Evolutionary conservation across 2,113 vertebrate species (phyloP).

Genomic region (Eudyptes chrysolophus): DNA sequence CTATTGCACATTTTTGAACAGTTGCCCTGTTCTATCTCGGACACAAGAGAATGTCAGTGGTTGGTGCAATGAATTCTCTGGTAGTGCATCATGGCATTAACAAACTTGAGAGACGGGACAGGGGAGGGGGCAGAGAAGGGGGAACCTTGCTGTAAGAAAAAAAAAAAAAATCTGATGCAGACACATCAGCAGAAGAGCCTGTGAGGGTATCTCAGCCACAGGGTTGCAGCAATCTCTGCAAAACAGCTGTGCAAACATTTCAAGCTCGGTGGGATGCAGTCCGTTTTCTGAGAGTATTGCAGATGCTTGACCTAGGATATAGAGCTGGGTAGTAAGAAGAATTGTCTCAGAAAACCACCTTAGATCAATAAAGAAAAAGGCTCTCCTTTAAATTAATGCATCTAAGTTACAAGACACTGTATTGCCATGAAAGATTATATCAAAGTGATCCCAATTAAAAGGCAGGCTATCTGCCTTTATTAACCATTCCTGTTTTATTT

Average conservation of each 20-base stretch:
- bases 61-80: neutral
- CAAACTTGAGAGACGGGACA: neutral
- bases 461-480: neutral
- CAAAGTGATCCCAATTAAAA: neutral
- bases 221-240: neutral
- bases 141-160: too few species aligned
- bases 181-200: neutral
- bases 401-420: neutral
- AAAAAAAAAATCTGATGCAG: neutral
- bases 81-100: neutral
- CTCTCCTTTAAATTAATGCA: neutral
- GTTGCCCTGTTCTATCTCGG: neutral
- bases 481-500: neutral
- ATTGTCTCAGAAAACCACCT: neutral
- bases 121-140: neutral
- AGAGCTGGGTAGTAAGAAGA: neutral
- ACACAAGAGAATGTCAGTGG: neutral
- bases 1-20: neutral
- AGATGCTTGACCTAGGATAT: neutral
- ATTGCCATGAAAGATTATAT: neutral
- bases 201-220: neutral
- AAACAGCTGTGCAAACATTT: constrained; percentile 23
- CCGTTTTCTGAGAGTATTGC: rapidly evolving
- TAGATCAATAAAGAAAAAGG: neutral
- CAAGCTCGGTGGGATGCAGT: neutral